These are phyloP conservation scores for Copidosoma floridanum DNA, from an alignment of 1,140 invertebrate genomes.

Conservation along the genomic window DNA sequence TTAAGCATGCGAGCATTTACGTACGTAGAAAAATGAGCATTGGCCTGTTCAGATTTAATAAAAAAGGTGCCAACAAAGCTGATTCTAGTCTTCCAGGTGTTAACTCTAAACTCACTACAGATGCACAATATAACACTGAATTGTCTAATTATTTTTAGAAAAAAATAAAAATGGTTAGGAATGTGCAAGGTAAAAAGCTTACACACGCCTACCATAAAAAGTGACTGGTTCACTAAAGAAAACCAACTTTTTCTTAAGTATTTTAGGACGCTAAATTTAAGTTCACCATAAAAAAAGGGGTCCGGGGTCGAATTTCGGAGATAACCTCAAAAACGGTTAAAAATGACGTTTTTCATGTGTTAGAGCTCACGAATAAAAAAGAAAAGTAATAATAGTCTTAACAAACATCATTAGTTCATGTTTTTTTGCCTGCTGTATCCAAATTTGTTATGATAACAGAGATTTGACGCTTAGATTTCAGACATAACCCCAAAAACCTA, in stretches of 20 bases:
- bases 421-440: background rate
- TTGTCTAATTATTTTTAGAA: too few relatives aligned
- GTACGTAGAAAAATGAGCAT: too few relatives aligned
- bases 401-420: background rate
- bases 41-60: too few relatives aligned
- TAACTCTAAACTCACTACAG: too few relatives aligned
- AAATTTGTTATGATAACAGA: background rate
- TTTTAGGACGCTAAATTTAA: background rate
- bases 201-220: background rate
- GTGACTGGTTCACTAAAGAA: background rate
- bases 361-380: background rate
- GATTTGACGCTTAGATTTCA: too few relatives aligned
- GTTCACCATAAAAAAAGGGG: background rate
- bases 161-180: too few relatives aligned
- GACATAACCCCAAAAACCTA: too few relatives aligned
- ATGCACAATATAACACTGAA: too few relatives aligned
- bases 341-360: background rate
- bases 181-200: too few relatives aligned
- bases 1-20: too few relatives aligned
- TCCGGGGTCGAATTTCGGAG: background rate
- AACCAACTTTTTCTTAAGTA: background rate
- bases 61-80: too few relatives aligned
- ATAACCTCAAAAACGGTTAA: background rate
- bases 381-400: background rate
- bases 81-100: too few relatives aligned